A percentile compares a stretch with the other conserved stretches of the same genome.
Conservation (phyloP, 30 jellyfish, hydroid and myxozoan genomes). For the Sanderia malayensis region DNA sequence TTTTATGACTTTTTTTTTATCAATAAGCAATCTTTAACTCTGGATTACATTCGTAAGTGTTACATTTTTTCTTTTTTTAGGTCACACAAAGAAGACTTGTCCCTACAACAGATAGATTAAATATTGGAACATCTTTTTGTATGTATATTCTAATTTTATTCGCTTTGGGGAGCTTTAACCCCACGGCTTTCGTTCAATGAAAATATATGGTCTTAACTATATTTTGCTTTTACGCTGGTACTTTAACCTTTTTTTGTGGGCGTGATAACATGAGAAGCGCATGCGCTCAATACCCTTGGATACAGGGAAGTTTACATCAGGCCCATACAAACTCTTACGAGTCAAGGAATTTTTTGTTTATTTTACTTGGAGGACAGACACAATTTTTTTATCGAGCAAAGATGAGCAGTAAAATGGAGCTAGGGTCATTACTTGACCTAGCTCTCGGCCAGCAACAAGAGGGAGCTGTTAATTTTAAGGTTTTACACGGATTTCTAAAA, state of each 20-base stretch:
- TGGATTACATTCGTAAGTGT: neutral
- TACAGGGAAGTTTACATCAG: neutral
- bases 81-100: neutral
- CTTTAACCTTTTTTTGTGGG: too few relatives aligned
- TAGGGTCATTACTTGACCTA: slow-evolving; percentile 44
- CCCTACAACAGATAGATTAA: neutral
- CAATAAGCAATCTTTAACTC: neutral
- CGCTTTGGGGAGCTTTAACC: too few relatives aligned
- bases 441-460: slow-evolving; percentile 61
- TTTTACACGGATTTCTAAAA: slow-evolving; percentile 53
- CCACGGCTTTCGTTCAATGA: too few relatives aligned
- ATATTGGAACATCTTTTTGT: too few relatives aligned
- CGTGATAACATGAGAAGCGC: too few relatives aligned
- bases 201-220: too few relatives aligned
- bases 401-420: slow-evolving; percentile 45
- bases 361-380: neutral
- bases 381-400: neutral
- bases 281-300: neutral
- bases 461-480: slow-evolving; percentile 67
- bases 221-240: too few relatives aligned
- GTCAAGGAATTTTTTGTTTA: too few relatives aligned
- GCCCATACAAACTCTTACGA: neutral
- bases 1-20: too few relatives aligned
- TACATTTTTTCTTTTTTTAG: neutral
- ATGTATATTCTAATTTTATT: too few relatives aligned